phyloP scores from a whole-genome alignment of 2,113 vertebrate species.

The Xenus cinereus region DNA sequence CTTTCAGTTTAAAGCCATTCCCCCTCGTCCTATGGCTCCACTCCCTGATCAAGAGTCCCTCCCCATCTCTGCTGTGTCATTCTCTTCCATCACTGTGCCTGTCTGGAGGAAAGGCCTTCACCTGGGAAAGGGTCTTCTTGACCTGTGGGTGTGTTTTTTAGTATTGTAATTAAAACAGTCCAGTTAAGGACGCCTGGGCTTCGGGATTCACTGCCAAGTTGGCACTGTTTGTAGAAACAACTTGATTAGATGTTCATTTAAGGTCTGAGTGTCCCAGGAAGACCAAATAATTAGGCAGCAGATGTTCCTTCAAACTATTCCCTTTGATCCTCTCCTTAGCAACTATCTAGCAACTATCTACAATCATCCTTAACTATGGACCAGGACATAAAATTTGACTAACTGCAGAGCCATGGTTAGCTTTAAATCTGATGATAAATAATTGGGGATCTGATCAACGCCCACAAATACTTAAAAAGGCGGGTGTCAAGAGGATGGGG shows the following conservation, averaged over 20 bases:
- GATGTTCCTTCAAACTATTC: background rate
- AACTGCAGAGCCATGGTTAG: background rate
- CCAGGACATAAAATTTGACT: background rate
- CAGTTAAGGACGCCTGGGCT: background rate
- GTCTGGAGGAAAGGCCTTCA: background rate
- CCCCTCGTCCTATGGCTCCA: no score
- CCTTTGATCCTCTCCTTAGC: background rate
- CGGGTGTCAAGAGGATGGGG: no score
- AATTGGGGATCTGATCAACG: no score
- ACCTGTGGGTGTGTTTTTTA: background rate
- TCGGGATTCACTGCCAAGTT: background rate
- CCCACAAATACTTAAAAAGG: no score
- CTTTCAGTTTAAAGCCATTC: no score
- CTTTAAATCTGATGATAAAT: background rate
- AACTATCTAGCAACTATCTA: background rate
- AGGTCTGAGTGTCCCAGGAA: background rate
- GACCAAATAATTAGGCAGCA: background rate
- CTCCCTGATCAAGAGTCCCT: no score
- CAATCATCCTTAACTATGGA: background rate
- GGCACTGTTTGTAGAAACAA: background rate
- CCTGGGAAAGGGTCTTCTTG: background rate
- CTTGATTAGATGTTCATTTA: background rate
- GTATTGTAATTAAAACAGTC: background rate
- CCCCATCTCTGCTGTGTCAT: background rate
- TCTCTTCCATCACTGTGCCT: background rate